A percentile compares a stretch with the other conserved stretches of the same genome.
Evolutionary conservation across 2,113 vertebrate species (phyloP).

Genomic region (Thermophis baileyi): DNA sequence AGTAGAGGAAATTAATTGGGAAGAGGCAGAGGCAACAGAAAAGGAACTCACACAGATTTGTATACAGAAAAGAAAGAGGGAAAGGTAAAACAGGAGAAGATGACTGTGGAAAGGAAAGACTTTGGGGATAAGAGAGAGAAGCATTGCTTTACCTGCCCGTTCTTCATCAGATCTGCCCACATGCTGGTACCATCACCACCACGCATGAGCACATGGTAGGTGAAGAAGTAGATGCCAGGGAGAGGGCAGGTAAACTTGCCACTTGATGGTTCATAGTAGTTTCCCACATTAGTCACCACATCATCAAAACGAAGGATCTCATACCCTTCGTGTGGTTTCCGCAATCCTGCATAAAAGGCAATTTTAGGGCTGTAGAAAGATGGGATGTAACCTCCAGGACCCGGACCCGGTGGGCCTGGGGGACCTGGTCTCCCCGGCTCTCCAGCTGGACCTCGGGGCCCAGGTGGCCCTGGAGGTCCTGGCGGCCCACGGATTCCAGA

Average conservation of each 20-base stretch:
- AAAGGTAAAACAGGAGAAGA: neutral
- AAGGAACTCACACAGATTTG: neutral
- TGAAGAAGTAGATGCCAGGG: slow-evolving; percentile 95
- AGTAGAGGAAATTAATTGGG: neutral
- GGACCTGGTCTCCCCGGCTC: slow-evolving; percentile 89
- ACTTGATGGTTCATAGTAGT: slow-evolving; percentile 93
- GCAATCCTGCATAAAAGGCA: slow-evolving; percentile 92
- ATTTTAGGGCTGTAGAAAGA: slow-evolving; percentile 91
- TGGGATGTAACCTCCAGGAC: slow-evolving; percentile 84
- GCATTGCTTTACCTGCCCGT: slow-evolving; percentile 80
- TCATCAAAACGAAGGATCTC: slow-evolving; percentile 95
- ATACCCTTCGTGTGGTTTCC: slow-evolving; percentile 89
- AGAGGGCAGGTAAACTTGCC: slow-evolving; percentile 97
- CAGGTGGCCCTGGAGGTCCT: slow-evolving; percentile 78
- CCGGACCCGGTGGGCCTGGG: slow-evolving; percentile 84
- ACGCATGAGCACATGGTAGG: slow-evolving; percentile 96
- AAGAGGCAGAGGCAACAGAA: neutral
- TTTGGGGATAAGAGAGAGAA: neutral
- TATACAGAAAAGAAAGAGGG: neutral
- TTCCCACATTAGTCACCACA: slow-evolving; percentile 95
- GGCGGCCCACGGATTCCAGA: slow-evolving; percentile 82
- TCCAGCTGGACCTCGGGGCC: slow-evolving; percentile 82
- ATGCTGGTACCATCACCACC: slow-evolving; percentile 95
- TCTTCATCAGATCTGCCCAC: slow-evolving; percentile 96
- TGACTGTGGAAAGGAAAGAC: neutral